Evolutionary conservation across 2,797 vertebrate species (phyloP), one percentile per base, ranked within the genome.

Genomic region (Percopsis omiscomaycus): DNA sequence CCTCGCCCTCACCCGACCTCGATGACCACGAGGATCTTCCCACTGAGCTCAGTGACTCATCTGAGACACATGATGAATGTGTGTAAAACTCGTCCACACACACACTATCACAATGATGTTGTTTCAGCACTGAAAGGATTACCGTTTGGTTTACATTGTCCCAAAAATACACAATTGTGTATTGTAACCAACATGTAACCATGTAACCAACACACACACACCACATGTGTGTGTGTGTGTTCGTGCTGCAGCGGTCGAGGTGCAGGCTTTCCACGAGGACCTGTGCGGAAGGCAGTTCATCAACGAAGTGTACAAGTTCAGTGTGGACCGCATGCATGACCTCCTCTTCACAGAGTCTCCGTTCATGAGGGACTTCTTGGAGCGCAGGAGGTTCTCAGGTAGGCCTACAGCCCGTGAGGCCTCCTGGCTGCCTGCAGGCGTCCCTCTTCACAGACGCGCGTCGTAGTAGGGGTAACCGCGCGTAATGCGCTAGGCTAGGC

Each of bases 11-110:
- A 0, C 82, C 94, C 44, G 94, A 96, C 86, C 94, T 96, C 74
- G 94, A 94, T 1, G 94, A 95, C 88, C 95, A 95, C 0, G 94
- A 96, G 78, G 95, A 96, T 73, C 90, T 96, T 75, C 95, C 95
- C 59, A 96, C 95, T 0, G 95, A 96, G 78, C 93, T 95, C 80
- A 96, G 95, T 0, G 94, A 96, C 84, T 96, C 95, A 0, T 96
- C 95, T 0, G 95, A 95, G 70, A 96, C 95, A 15, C 93, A 95
- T 0, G 94, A 96, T 15, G 95, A 96, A 88, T 94, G 95, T 95
- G 64, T 3, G 65, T 0, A 0, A 37, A 14, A 15, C n/a, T 2
- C 61, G 27, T 29, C 10, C 14, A 52, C 60, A 11, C 45, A 49
- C 63, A 44, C 55, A 44, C 30, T 32, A 5, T 30, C 27, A 55